These are phyloP conservation scores for Lasioglossum lativentre DNA, from an alignment of 2,888 invertebrate genomes.

Conservation along the genomic window DNA sequence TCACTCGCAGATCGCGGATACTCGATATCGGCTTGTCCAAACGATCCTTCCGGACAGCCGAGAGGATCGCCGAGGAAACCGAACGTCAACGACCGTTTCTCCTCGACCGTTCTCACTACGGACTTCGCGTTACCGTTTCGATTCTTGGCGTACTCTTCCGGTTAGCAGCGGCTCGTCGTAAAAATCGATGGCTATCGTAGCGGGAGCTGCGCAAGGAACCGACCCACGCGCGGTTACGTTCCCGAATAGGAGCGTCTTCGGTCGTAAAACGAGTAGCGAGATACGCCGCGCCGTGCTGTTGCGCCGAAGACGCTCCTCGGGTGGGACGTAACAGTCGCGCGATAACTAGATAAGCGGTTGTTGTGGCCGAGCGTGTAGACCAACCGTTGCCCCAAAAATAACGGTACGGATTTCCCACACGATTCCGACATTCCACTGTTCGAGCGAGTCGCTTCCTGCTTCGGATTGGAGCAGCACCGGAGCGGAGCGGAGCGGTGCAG, in stretches of 20 bases:
- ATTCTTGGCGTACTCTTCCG: conserved; percentile 29
- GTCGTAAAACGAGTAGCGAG: conserved; percentile 48
- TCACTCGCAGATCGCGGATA: conserved; percentile 44
- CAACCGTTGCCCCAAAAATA: conserved; percentile 54
- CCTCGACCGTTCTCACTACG: conserved; percentile 9
- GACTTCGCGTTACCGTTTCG: not conserved
- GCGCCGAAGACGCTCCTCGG: conserved; percentile 5
- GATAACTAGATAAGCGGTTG: conserved; percentile 56
- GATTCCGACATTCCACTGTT: conserved; percentile 70
- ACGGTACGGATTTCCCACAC: conserved; percentile 72
- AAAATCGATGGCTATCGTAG: not conserved
- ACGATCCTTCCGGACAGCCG: conserved; percentile 59
- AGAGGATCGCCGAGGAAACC: conserved; percentile 42
- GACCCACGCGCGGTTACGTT: conserved; percentile 56
- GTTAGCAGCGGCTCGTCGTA: not conserved
- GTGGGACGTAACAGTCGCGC: conserved; percentile 34
- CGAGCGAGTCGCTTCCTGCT: conserved; percentile 49
- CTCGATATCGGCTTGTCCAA: conserved; percentile 55
- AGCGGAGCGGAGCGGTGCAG: not conserved
- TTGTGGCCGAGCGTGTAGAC: conserved; percentile 38
- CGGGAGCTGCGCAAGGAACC: conserved; percentile 24
- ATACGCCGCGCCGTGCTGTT: no score
- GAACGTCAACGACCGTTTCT: conserved; percentile 56
- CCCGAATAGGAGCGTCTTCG: conserved; percentile 34
- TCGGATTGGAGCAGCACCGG: conserved; percentile 13